phyloP scores from a whole-genome alignment of 2,113 vertebrate genomes.

The Psephotus haematonotus region DNA sequence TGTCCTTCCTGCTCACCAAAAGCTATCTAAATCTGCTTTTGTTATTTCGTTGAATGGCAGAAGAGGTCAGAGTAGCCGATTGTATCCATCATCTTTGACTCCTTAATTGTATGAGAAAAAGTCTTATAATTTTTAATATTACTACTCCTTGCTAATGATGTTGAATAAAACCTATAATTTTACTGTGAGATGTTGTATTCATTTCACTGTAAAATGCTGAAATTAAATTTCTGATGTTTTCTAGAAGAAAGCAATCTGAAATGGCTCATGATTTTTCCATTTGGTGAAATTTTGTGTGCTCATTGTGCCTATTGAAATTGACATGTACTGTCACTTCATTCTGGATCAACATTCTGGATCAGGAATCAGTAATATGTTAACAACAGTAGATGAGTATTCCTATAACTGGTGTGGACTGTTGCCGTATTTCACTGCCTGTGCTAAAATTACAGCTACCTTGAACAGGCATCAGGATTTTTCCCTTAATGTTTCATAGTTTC shows the following conservation, averaged over 20 bases:
- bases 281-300: background rate
- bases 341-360: background rate
- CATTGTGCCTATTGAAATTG: background rate
- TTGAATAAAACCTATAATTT: constrained; percentile 11
- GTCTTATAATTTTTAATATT: constrained; percentile 3
- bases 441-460: background rate
- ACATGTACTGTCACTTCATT: background rate
- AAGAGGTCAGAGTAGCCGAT: background rate
- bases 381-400: background rate
- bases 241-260: background rate
- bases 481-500: background rate
- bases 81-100: constrained; percentile 25
- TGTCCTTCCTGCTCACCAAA: background rate
- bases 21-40: background rate
- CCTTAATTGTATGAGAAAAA: constrained; percentile 4
- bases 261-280: background rate
- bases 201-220: constrained; percentile 20
- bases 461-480: background rate
- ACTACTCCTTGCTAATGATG: background rate
- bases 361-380: background rate
- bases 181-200: background rate
- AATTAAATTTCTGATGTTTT: background rate
- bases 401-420: background rate
- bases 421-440: background rate
- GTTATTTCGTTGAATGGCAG: background rate